These are phyloP conservation scores for Drosophila bunnanda DNA, from an alignment of 2,888 invertebrate species.

Conservation along the genomic window DNA sequence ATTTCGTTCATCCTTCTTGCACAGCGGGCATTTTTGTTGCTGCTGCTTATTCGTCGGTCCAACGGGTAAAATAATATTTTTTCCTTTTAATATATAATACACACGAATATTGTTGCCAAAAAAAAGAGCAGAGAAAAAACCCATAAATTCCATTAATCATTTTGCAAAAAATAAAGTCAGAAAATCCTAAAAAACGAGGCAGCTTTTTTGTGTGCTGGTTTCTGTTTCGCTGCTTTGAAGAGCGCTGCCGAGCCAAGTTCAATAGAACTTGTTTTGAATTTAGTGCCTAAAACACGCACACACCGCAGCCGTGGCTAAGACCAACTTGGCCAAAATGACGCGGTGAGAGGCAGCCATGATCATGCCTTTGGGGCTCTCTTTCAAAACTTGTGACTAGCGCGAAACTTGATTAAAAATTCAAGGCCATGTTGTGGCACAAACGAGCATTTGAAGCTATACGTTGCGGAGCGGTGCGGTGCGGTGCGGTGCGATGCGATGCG, in stretches of 20 bases:
- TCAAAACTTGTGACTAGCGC: slow-evolving; percentile 46
- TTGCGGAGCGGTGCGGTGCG: slow-evolving; percentile 47
- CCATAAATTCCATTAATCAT: slow-evolving; percentile 74
- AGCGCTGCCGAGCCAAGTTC: slow-evolving; percentile 64
- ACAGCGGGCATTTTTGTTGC: slow-evolving; percentile 62
- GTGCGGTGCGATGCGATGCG: slow-evolving; percentile 38
- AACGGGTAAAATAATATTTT: slow-evolving; percentile 60
- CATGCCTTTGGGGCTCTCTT: slow-evolving; percentile 42
- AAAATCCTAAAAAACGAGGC: slow-evolving; percentile 44
- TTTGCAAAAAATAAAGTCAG: slow-evolving; percentile 45
- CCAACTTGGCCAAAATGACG: slow-evolving; percentile 57
- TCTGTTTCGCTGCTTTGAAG: slow-evolving; percentile 40
- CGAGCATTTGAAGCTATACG: slow-evolving; percentile 57
- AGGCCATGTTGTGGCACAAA: slow-evolving; percentile 77
- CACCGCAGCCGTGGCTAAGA: slow-evolving; percentile 18
- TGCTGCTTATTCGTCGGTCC: slow-evolving; percentile 8
- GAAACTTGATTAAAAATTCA: slow-evolving; percentile 81
- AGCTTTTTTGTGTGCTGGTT: slow-evolving; percentile 35
- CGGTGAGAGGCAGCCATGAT: slow-evolving; percentile 48
- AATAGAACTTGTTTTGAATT: slow-evolving; percentile 72
- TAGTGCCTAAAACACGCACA: slow-evolving; percentile 44
- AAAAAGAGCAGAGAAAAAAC: slow-evolving; percentile 40
- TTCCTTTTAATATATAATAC: slow-evolving; percentile 42
- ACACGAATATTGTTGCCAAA: slow-evolving; percentile 48
- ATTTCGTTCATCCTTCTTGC: slow-evolving; percentile 42